Conservation (phyloP, 2,888 invertebrate genomes). For the Cantharis flavilabris region DNA sequence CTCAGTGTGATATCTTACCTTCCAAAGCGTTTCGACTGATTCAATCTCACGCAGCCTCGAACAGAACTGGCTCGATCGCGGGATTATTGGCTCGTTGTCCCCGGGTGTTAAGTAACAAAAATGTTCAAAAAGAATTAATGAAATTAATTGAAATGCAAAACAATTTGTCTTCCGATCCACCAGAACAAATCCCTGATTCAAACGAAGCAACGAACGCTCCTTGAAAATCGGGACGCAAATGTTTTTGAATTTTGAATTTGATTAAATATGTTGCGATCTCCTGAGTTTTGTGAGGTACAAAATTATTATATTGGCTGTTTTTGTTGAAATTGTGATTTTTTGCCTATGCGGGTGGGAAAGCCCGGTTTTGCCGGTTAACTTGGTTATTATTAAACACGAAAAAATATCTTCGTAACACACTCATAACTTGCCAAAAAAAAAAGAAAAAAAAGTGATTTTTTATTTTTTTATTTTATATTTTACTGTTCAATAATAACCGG, state of each 20-base stretch:
- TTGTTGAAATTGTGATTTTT: slow-evolving; percentile 32
- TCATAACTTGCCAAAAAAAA: background rate
- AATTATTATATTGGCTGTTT: slow-evolving; percentile 29
- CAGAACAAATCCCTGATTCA: slow-evolving; percentile 35
- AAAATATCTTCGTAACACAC: no score
- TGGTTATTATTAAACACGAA: background rate
- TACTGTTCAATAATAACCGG: background rate
- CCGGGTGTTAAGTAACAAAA: slow-evolving; percentile 64
- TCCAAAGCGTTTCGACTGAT: slow-evolving; percentile 63
- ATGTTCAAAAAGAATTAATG: slow-evolving; percentile 58
- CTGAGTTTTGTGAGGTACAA: slow-evolving; percentile 44
- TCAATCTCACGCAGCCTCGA: slow-evolving; percentile 56
- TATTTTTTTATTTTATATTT: background rate
- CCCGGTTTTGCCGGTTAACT: background rate
- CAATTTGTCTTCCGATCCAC: slow-evolving; percentile 41
- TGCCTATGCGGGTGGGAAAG: slow-evolving; percentile 20
- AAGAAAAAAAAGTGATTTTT: no score
- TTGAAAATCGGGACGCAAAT: slow-evolving; percentile 37
- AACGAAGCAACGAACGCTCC: slow-evolving; percentile 36
- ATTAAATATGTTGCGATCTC: slow-evolving; percentile 38
- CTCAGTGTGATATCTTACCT: slow-evolving; percentile 58
- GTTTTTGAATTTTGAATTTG: slow-evolving; percentile 37
- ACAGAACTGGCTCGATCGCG: slow-evolving; percentile 53
- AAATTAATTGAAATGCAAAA: slow-evolving; percentile 50
- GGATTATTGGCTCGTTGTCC: slow-evolving; percentile 66